These are phyloP conservation scores for Cotesia chilonis DNA, from an alignment of 1,140 invertebrate species.

Conservation along the genomic window DNA sequence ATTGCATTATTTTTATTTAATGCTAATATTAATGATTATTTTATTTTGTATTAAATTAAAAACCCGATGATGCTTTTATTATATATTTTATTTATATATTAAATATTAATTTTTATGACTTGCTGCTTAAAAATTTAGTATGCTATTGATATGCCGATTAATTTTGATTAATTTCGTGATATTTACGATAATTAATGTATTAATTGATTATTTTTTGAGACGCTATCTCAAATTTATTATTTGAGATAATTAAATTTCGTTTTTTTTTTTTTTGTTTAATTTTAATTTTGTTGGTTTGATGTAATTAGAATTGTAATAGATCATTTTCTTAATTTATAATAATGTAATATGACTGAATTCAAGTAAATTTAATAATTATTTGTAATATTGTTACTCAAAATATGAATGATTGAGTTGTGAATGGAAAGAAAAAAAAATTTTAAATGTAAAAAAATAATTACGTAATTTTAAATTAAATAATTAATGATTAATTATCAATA, in stretches of 20 bases:
- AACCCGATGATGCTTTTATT: slow-evolving; percentile 28
- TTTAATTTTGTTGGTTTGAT: slow-evolving; percentile 19
- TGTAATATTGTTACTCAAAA: too few relatives aligned
- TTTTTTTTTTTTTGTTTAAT: neutral
- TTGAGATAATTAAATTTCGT: neutral
- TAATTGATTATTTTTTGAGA: too few relatives aligned
- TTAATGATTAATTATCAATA: neutral
- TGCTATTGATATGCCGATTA: too few relatives aligned
- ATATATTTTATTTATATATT: slow-evolving; percentile 14
- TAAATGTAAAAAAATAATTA: neutral
- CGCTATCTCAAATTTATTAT: neutral
- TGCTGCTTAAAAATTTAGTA: too few relatives aligned
- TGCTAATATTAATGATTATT: slow-evolving; percentile 42
- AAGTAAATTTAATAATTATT: too few relatives aligned
- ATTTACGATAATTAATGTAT: too few relatives aligned
- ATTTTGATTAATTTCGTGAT: too few relatives aligned
- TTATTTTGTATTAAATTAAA: slow-evolving; percentile 29
- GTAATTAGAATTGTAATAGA: slow-evolving; percentile 36
- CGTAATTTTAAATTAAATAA: neutral
- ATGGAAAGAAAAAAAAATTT: neutral
- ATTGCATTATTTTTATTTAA: slow-evolving; percentile 44
- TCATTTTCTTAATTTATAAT: slow-evolving; percentile 38
- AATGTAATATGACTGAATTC: slow-evolving; percentile 7
- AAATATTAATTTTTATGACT: neutral
- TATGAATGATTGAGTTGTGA: slow-evolving; percentile 13